Base-by-base conservation (phyloP, 2,888 invertebrate species). In the Temnothorax rugatulus region DNA sequence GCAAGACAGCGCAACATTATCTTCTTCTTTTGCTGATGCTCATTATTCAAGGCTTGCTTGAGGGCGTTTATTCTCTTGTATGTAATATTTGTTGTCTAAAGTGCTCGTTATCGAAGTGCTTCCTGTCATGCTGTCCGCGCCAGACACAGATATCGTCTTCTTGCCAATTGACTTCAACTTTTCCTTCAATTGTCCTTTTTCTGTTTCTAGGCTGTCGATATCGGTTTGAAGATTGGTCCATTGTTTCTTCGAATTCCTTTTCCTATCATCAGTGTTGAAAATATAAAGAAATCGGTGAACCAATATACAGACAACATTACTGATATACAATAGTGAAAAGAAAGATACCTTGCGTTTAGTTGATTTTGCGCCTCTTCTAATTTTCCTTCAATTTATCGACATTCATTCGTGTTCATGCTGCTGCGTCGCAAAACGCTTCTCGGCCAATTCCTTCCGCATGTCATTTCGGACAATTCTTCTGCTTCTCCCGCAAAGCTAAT, bases 221-320 rank as follows among this genome's bases (percentile, higher is more conserved):
- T 99, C 99, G 61, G 97, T 97, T 93, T 99, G 99, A 73, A 99
- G 95, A 90, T n/a, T 99, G 98, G 94, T 99, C 99, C 97, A 99
- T 97, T 0, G 99, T 99, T 94, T 99, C 98, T 93, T 99, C 99
- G 95, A 98, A 99, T 94, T 99, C 99, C 95, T 99, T 99, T 98
- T 99, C 93, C 98, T 97, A 44, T 61, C 44, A 29, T 50, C 25
- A 34, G 47, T 29, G 29, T 29, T 29, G 11, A 71, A 61, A 81
- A 73, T 34, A 59, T 44, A 4, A 25, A 21, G 41, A 61, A 47
- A 50, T 50, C 3, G 1, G 3, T 8, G 71, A 74, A 13, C 9
- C 41, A 61, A 61, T 59, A 5, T 29, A 18, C 4, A 41, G 0
- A 29, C 38, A 69, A 57, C 0, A 44, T 61, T 52, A 9, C 4